These are phyloP conservation scores for Harpegnathos saltator DNA, from an alignment of 1,140 invertebrate genomes.

Conservation along the genomic window DNA sequence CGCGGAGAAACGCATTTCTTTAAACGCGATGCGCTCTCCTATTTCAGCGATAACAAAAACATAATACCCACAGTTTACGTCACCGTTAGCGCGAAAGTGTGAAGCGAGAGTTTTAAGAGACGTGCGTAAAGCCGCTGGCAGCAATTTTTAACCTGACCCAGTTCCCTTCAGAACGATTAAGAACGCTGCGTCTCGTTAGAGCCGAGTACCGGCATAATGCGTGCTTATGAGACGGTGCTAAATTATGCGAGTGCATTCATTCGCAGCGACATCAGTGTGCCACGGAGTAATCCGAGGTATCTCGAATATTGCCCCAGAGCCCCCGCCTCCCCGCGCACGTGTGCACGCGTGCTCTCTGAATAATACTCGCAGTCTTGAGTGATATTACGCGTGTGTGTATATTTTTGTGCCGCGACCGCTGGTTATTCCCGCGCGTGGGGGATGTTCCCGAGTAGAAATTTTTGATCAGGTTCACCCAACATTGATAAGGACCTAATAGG, in stretches of 20 bases:
- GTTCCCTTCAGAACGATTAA: constrained; percentile 65
- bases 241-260: constrained; percentile 63
- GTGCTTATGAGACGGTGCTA: constrained; percentile 20
- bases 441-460: too few species aligned
- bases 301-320: constrained; percentile 44
- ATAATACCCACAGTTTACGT: neutral
- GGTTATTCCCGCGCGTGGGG: constrained; percentile 8
- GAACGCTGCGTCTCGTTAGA: constrained; percentile 53
- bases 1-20: neutral
- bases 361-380: constrained; percentile 1
- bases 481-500: too few species aligned
- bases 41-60: neutral
- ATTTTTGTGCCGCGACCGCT: neutral
- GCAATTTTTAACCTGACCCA: constrained; percentile 64
- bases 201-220: constrained; percentile 53
- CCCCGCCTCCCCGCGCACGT: too few species aligned
- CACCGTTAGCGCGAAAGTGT: neutral
- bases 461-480: too few species aligned
- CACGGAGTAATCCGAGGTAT: constrained; percentile 59
- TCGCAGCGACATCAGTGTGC: constrained; percentile 46
- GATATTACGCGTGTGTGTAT: neutral
- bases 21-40: neutral
- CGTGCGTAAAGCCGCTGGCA: neutral
- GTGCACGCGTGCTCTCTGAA: neutral
- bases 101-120: neutral